These are phyloP conservation scores for Cephalopholis sonnerati DNA, from an alignment of 2,113 vertebrate genomes.

Conservation along the genomic window DNA sequence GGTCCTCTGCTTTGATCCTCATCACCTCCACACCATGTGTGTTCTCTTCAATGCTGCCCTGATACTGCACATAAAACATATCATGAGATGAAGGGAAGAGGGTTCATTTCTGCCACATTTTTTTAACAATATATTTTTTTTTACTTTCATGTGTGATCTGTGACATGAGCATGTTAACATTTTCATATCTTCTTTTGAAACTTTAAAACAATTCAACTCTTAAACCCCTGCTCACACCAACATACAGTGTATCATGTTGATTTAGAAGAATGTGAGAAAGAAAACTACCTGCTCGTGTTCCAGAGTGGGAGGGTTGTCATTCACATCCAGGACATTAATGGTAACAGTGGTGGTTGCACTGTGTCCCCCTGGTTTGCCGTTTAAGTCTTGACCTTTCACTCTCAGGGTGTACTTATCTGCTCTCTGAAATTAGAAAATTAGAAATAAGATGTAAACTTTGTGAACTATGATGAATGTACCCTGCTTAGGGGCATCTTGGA, in stretches of 20 bases:
- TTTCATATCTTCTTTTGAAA: neutral
- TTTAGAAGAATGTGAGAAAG: neutral
- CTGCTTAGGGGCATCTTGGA: no score
- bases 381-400: conserved; percentile 88
- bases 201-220: no score
- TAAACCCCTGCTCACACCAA: neutral
- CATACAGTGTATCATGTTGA: neutral
- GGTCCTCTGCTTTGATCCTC: conserved; percentile 88
- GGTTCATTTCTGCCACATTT: neutral
- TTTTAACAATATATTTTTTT: neutral
- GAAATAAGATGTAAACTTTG: no score
- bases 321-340: conserved; percentile 89
- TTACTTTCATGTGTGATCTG: neutral
- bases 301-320: conserved; percentile 91
- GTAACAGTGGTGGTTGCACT: conserved; percentile 82
- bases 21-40: conserved; percentile 87
- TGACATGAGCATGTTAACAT: neutral
- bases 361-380: conserved; percentile 84
- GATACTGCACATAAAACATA: conserved; percentile 82
- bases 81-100: neutral
- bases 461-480: no score
- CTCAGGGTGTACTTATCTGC: conserved; percentile 84
- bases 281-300: conserved; percentile 86
- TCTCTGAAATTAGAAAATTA: conserved; percentile 74
- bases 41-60: conserved; percentile 90